Conservation (phyloP, 2,113 vertebrate genomes). For the Dendrocopos noguchii region DNA sequence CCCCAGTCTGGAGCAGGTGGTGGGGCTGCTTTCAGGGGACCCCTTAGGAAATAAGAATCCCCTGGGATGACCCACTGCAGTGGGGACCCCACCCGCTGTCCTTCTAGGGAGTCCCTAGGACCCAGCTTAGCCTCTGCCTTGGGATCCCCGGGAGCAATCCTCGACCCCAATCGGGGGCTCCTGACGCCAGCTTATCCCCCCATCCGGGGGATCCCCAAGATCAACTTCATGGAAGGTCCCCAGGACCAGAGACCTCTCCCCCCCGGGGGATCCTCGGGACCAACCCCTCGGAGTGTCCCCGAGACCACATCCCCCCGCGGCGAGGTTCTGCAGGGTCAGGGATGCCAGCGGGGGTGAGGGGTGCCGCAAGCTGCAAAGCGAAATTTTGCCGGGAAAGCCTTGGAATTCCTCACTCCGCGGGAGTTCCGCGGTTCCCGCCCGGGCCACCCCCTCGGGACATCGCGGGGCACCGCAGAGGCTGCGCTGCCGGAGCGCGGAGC, state of each 20-base stretch:
- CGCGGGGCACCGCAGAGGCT: background rate
- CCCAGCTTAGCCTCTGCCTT: no score
- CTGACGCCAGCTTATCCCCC: rapidly evolving
- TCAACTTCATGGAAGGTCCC: no score
- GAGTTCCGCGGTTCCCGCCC: background rate
- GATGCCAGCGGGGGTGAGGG: rapidly evolving
- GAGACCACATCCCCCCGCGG: no score
- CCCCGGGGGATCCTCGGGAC: background rate
- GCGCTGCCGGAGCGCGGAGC: background rate
- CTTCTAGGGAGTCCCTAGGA: background rate
- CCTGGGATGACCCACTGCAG: no score
- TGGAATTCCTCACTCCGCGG: background rate
- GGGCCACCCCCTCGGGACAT: background rate
- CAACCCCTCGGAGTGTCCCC: background rate
- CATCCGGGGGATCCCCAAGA: no score
- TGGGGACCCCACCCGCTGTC: background rate
- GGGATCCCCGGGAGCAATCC: no score
- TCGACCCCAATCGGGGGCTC: background rate
- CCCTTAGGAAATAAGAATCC: background rate
- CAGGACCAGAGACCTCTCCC: no score
- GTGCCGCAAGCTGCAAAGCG: rapidly evolving
- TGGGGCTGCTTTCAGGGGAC: background rate
- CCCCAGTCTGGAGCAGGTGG: no score
- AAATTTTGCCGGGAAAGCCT: background rate
- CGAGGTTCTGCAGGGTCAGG: background rate